Base-by-base conservation (phyloP, 2,888 invertebrate species). In the Marronus borbonicus region DNA sequence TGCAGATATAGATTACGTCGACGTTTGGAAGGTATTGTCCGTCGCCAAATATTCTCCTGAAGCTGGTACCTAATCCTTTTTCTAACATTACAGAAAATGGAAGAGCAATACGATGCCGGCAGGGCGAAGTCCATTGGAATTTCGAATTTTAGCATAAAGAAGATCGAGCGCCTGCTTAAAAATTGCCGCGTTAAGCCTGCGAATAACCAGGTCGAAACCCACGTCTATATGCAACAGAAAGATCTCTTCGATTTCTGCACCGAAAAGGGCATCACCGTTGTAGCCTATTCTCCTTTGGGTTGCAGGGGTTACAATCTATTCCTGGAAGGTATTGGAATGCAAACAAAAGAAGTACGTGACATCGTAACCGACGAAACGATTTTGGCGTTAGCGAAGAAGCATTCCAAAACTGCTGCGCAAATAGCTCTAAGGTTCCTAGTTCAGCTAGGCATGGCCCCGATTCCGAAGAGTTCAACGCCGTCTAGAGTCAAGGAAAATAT, bases 401-500 rank as follows among this genome's bases (percentile, higher is more conserved):
- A 93, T 84, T 88, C 89, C 0, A 95, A 94, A 86, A 91, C 93
- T 0, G 90, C 94, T 0, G 96, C 96, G 1, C 97, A 97, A 88
- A 86, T 93, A 44, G 88, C 95, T 52, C 88, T 97, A 2, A 91
- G 94, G 69, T 93, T 94, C 88, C 89, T 92, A 14, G 83, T 95
- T 10, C 95, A 97, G 86, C 91, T 92, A 64, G 94, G 93, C 8
- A 88, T 97, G 52, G 91, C 91, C 5, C 93, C 93, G 52, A 96
- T 97, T 84, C 97, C 97, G 2, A 97, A 97, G 87, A 97, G 96
- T 86, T 94, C 93, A 2, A 94, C 94, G 87, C 89, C 93, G 0
- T 85, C 88, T 3, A 91, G 97, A 80, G 92, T 97, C 28, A 90
- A 90, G 84, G 92, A 95, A 88, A 97, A 97, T 85, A 91, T 96